phyloP scores from a whole-genome alignment of 1,140 invertebrate genomes.

The Adelges cooleyi region DNA sequence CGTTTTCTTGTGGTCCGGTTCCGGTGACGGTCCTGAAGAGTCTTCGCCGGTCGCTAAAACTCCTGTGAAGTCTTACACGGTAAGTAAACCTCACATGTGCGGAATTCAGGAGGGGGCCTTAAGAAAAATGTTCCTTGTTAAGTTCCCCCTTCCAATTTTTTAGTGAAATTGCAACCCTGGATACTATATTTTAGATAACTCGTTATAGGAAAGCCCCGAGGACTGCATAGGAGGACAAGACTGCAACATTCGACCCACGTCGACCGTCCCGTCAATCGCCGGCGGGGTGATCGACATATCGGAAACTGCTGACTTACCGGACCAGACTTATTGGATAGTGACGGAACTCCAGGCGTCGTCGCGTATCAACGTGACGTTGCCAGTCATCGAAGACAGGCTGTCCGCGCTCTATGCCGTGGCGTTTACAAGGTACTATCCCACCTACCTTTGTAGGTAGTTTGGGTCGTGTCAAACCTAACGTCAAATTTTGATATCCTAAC shows the following conservation, averaged over 20 bases:
- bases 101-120: no score
- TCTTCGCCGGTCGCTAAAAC: background rate
- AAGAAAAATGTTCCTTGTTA: background rate
- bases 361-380: conserved; percentile 33
- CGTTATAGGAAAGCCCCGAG: conserved; percentile 13
- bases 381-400: conserved; percentile 40
- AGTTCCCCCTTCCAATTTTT: background rate
- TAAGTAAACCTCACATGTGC: no score
- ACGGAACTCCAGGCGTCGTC: conserved; percentile 45
- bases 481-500: no score
- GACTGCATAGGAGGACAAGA: conserved; percentile 31
- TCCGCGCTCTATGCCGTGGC: conserved; percentile 42
- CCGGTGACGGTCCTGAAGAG: conserved; percentile 52
- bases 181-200: no score
- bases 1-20: conserved; percentile 76
- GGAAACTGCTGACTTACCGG: conserved; percentile 35
- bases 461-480: background rate
- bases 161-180: background rate
- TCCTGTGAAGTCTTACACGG: no score
- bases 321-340: conserved; percentile 58
- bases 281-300: conserved; percentile 34
- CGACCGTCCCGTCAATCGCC: conserved; percentile 42
- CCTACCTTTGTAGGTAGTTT: no score
- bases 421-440: conserved; percentile 39
- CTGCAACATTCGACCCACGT: conserved; percentile 33